These are phyloP conservation scores for Synergus japonicus DNA, from an alignment of 2,888 invertebrate genomes.

Conservation along the genomic window DNA sequence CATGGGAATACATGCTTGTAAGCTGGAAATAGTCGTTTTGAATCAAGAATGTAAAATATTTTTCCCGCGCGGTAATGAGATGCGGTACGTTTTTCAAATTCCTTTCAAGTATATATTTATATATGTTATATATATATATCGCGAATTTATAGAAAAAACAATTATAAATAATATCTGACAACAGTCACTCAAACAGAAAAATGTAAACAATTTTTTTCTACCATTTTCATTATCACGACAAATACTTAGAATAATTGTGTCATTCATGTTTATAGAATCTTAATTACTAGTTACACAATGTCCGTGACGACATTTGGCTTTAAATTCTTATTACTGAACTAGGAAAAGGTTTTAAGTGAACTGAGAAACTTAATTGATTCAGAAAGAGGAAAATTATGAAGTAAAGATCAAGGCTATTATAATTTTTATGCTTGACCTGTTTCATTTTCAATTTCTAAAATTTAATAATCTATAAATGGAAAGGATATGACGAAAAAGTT, in stretches of 20 bases:
- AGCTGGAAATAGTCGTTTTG: constrained; percentile 39
- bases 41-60: constrained; percentile 30
- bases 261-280: neutral
- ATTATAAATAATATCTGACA: neutral
- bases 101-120: constrained; percentile 12
- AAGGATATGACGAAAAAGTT: neutral
- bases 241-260: constrained; percentile 8
- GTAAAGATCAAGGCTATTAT: neutral
- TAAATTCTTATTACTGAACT: neutral
- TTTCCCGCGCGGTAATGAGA: constrained; percentile 30
- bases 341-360: neutral
- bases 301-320: neutral
- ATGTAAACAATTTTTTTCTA: constrained; percentile 19
- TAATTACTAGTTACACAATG: constrained; percentile 10
- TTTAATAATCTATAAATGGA: neutral
- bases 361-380: neutral
- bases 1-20: neutral
- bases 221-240: neutral
- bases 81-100: constrained; percentile 32
- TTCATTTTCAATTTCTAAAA: neutral
- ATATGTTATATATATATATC: too few species aligned
- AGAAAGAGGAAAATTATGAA: neutral
- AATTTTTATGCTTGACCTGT: too few species aligned
- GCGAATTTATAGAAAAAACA: neutral
- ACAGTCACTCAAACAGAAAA: constrained; percentile 12